phyloP scores from a whole-genome alignment of 2,797 vertebrate genomes.

The Bucorvus abyssinicus region DNA sequence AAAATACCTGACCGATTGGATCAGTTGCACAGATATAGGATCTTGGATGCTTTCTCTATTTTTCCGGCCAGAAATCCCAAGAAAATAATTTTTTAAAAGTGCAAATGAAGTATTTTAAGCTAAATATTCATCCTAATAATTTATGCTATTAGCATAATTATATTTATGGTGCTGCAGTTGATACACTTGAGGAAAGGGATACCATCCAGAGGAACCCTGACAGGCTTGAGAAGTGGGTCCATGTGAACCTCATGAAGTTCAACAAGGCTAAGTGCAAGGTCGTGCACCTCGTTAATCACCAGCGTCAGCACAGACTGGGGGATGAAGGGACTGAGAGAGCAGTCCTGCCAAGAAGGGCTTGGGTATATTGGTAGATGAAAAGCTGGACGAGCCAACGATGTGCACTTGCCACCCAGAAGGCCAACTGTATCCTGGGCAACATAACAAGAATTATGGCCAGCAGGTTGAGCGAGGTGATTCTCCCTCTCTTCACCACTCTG shows the following conservation, averaged over 20 bases:
- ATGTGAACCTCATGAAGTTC: neutral
- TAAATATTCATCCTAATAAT: neutral
- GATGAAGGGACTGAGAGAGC: neutral
- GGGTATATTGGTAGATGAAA: neutral
- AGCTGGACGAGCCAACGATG: accelerated
- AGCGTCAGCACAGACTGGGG: neutral
- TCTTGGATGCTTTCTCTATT: neutral
- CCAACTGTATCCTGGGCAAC: accelerated
- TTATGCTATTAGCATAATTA: neutral
- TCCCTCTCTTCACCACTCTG: neutral
- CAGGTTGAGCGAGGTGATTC: neutral
- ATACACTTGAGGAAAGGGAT: neutral
- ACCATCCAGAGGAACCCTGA: neutral
- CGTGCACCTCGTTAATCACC: neutral
- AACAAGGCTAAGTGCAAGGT: neutral
- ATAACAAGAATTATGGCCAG: accelerated
- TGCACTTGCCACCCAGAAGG: accelerated
- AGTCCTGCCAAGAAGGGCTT: neutral
- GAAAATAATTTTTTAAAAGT: neutral
- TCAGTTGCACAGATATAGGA: neutral
- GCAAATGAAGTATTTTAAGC: neutral
- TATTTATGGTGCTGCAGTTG: neutral
- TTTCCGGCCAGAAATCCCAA: neutral
- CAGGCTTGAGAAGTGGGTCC: neutral
- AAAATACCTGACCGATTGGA: neutral